Conservation (phyloP, 2,888 invertebrate genomes). For the Caenorhabditis panamensis region DNA sequence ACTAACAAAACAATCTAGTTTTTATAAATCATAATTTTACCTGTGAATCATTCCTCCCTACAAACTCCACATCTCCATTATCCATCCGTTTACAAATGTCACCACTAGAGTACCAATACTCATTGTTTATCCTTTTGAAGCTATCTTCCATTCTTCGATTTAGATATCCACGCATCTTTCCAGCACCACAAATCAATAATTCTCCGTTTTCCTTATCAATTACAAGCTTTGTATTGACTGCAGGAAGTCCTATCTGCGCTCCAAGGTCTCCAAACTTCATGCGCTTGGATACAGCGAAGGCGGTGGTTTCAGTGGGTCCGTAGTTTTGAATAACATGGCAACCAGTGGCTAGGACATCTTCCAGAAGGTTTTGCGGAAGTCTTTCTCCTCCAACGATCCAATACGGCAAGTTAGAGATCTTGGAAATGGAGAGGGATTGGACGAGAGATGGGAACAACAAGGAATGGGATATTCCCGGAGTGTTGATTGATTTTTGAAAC, state of each 20-base stretch:
- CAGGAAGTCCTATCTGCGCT: constrained; percentile 69
- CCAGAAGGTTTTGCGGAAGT: constrained; percentile 65
- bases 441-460: constrained; percentile 72
- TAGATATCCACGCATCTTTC: constrained; percentile 77
- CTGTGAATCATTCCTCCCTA: constrained; percentile 76
- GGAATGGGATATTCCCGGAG: constrained; percentile 69
- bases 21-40: too few species aligned
- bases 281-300: constrained; percentile 66
- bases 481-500: constrained; percentile 56
- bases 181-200: constrained; percentile 66
- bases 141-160: constrained; percentile 39
- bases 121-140: constrained; percentile 42
- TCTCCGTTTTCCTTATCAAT: constrained; percentile 22
- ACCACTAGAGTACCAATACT: constrained; percentile 73
- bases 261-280: constrained; percentile 70
- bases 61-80: constrained; percentile 67
- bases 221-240: constrained; percentile 61
- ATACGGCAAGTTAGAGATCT: constrained; percentile 64
- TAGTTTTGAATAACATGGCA: constrained; percentile 75
- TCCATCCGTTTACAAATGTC: constrained; percentile 67
- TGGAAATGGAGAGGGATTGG: constrained; percentile 47
- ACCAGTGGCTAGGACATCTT: constrained; percentile 52
- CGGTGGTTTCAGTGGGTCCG: constrained; percentile 79
- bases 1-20: too few species aligned
- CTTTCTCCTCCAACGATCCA: constrained; percentile 79